Base-by-base conservation (phyloP, 2,888 invertebrate genomes). In the Drosophila barbarae region DNA sequence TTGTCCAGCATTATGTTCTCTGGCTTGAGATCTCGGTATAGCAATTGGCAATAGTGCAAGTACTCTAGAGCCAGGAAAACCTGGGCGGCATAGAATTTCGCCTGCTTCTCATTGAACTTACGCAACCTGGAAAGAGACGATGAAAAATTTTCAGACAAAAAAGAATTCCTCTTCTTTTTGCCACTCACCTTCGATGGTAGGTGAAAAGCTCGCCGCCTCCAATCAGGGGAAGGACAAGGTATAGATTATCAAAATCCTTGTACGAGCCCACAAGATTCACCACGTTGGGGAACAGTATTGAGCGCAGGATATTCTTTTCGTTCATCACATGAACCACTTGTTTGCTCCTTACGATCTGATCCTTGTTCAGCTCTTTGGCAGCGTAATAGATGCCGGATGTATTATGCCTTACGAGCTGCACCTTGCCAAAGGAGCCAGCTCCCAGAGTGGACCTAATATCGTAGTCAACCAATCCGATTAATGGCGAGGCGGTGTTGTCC, bases 1-100 rank as follows among this genome's bases (percentile, higher is more conserved):
- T 88, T 90, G 84, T 96, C 95, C 35, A 98, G 92, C 76, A 98
- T 90, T 71, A 98, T 93, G 88, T 98, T 98, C 90, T 98, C 97
- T 0, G 97, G 97, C 87, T 98, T 98, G 63, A 98, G 90, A 89
- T 98, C 97, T 12, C 98, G 92, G 88, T 98, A 98, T 51, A 98
- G 92, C 72, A 98, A 90, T 87, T 94, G 94, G 86, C 96, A 93
- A 86, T 92, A 92, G 89, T 98, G 98, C 59, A 98, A 90, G 89
- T 98, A 98, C 90, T 98, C 98, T 76, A 98, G 91, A 3, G 95
- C 96, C 73, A 98, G 89, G 55, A 95, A 92, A 13, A 98, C 95
- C 91, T 98, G 98, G 47, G 96, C 94, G 0, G 95, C 95, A 90
- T 97, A 98, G 90, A 98, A 98, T 85, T 93, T 94, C 1, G 96